Conservation (phyloP, 2,797 vertebrate species). For the Florisuga fusca region DNA sequence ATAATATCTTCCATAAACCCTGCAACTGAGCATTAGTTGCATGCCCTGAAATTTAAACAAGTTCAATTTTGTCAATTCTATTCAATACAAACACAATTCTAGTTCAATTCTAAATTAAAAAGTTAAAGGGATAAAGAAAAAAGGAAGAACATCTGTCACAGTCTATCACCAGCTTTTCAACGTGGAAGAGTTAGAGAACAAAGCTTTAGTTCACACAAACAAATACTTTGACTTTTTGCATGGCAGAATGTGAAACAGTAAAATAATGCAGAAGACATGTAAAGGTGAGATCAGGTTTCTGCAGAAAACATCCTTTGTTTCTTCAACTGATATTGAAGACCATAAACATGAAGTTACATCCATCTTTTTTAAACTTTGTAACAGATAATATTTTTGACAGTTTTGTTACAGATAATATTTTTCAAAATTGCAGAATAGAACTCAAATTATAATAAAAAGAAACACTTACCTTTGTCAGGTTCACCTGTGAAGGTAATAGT, state of each 20-base stretch:
- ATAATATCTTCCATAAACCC: neutral
- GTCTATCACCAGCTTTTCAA: neutral
- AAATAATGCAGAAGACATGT: neutral
- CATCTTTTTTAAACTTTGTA: neutral
- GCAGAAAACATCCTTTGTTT: neutral
- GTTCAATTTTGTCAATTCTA: neutral
- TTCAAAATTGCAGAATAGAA: neutral
- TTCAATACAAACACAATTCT: no score
- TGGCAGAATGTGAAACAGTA: neutral
- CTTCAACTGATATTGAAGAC: neutral
- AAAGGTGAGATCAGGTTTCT: neutral
- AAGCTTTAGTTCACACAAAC: neutral
- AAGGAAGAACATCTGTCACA: neutral
- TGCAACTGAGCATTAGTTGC: neutral
- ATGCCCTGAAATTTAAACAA: neutral
- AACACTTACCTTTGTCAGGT: constrained; percentile 40
- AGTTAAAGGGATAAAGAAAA: neutral
- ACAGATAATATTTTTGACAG: neutral
- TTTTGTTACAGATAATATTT: neutral
- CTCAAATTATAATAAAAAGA: neutral
- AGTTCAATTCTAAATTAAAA: neutral
- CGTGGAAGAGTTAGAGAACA: neutral
- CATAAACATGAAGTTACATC: neutral
- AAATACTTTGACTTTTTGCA: neutral
- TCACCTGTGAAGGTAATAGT: neutral